Evolutionary conservation across 2,797 vertebrate genomes (phyloP), one percentile per base, ranked within the genome.

Genomic region (Cossypha heuglini): DNA sequence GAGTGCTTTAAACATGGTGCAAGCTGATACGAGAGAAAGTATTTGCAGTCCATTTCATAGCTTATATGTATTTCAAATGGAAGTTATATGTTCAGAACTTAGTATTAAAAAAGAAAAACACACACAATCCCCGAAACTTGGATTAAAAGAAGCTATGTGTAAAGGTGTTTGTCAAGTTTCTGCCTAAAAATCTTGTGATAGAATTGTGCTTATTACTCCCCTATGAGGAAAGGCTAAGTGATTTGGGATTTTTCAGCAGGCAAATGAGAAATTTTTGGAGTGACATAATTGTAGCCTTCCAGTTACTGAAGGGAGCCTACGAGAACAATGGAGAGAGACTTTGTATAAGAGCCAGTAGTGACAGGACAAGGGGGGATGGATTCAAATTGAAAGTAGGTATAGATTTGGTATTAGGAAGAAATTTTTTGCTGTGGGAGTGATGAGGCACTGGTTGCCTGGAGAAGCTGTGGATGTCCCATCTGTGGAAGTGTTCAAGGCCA

Each of bases 341-440:
- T 76, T 22, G 25, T 76, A 5, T 8, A 35, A 22, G 20, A 51
- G 3, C n/a, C 18, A 4, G 19, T 12, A 38, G 49, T 21, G 63
- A 31, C 12, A 26, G 43, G 29, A 33, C 37, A 55, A 37, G 8
- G 78, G 28, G 11, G 6, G 38, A 26, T 26, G 29, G 10, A 16
- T 45, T 90, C 29, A 64, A 19, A 35, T 12, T 76, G 38, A 52
- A 25, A 51, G 21, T 57, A 63, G 43, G 4, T 63, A 3, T 40
- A 26, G 38, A 22, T 35, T 51, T 2, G 0, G 2, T 45, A 14
- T 22, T 51, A 22, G 43, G 29, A 76, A 45, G 58, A 71, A 51
- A 26, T 42, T 12, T 45, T 40, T 40, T 7, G 1, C n/a, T 38
- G 5, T 63, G 29, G 13, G 17, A 1, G 12, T 58, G 13, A 1